Evolutionary conservation across 2,113 vertebrate genomes (phyloP), one percentile per base, ranked within the genome.

Genomic region (Antechinus flavipes): DNA sequence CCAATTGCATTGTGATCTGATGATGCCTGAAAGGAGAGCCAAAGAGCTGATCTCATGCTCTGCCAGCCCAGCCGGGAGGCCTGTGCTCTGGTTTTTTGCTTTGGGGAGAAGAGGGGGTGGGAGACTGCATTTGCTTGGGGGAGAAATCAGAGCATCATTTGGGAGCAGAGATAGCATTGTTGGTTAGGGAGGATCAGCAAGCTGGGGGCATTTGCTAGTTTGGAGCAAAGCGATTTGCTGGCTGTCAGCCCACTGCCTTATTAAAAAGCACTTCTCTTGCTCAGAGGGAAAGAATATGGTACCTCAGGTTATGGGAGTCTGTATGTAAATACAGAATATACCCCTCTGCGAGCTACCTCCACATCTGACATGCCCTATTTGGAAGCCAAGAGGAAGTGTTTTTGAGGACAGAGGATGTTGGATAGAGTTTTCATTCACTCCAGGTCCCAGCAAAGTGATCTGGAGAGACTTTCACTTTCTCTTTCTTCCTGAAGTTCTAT

Each of bases 211-310:
- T 84, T 42, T 84, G 68, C n/a, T n/a, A 84, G 68, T 84, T 84
- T 3, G 68, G 68, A 84, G 68, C 68, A 84, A 84, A 84, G 68
- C n/a, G 6, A 84, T 84, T 84, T 84, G n/a, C 68, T 84, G 68
- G 68, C 68, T 84, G 68, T 23, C 68, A 84, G 68, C 68, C 68
- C 16, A 84, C 68, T 84, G 68, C 68, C 68, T 84, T 84, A 84
- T 84, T 84, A 84, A 84, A 84, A 84, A 84, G 68, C n/a, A 84
- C 68, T 84, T 84, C 68, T 84, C 68, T 84, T 42, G 61, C 61
- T n/a, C 35, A 76, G 61, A 76, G 35, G 61, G 61, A 76, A 76
- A n/a, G 61, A 76, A n/a, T 76, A 76, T 76, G 68, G 68, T 35
- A 84, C 23, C n/a, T 84, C 68, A 84, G n/a, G 68, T 84, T 84